These are phyloP conservation scores for Metellina segmentata DNA, from an alignment of 2,888 invertebrate species.

Conservation along the genomic window DNA sequence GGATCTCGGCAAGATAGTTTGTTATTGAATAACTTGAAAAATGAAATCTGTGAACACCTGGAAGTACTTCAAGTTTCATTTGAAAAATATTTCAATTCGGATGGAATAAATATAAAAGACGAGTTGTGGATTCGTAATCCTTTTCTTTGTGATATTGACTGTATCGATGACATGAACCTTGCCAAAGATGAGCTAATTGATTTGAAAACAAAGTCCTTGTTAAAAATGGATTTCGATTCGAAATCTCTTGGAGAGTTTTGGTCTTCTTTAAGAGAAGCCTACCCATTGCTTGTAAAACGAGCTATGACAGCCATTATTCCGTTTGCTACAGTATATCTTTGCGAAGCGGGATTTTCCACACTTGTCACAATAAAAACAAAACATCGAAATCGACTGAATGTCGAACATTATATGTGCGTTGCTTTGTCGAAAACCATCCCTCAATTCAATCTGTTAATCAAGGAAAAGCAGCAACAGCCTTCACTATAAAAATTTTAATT, in stretches of 20 bases:
- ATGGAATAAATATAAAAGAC: conserved; percentile 66
- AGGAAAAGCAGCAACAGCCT: conserved; percentile 41
- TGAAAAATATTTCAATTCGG: conserved; percentile 53
- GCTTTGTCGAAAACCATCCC: conserved; percentile 64
- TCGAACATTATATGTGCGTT: conserved; percentile 56
- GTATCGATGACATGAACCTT: conserved; percentile 66
- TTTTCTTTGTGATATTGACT: conserved; percentile 66
- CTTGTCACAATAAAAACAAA: conserved; percentile 60
- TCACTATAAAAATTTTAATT: neutral
- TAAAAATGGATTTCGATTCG: conserved; percentile 55
- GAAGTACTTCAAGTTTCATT: no score
- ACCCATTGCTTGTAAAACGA: conserved; percentile 63
- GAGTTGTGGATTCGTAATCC: conserved; percentile 68
- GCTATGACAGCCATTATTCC: conserved; percentile 55
- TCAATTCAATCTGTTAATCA: conserved; percentile 58
- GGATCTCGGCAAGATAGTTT: conserved; percentile 56
- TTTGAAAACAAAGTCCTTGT: conserved; percentile 59
- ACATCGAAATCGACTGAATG: conserved; percentile 58
- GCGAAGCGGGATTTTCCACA: conserved; percentile 52
- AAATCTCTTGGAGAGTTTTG: neutral
- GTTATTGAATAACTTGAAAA: no score
- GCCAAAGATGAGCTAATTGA: conserved; percentile 63
- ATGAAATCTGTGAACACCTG: no score
- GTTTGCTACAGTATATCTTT: conserved; percentile 63
- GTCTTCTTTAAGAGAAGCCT: conserved; percentile 55